Base-by-base conservation (phyloP, 2,888 invertebrate genomes). In the Itoplectis maculator region DNA sequence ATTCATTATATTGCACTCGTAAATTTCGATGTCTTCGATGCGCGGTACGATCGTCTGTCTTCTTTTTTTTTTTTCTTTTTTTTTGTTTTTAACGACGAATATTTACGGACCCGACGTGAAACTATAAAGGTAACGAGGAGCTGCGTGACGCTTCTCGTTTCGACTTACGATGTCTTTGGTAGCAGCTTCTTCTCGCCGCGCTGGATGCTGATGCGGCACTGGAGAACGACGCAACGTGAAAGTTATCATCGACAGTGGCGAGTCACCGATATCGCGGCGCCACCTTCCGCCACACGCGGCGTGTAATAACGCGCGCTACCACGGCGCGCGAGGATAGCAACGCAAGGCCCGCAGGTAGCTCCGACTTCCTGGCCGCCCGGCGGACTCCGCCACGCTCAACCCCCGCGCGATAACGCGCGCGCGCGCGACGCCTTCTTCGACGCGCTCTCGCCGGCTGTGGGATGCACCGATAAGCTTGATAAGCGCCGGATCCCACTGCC, bases 381-480 rank as follows among this genome's bases (percentile, higher is more conserved):
- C 51, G 18, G 29, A 15, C 20, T 45, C 45, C n/a, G 13, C 45
- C 20, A 18, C 18, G 11, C 40, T 63, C 65, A 13, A 6, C 45
- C 59, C 45, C 29, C n/a, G n/a, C n/a, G n/a, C n/a, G 72, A 72
- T 72, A 72, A 72, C 66, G 49, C 45, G 8, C 40, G n/a, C 59
- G 59, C 66, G 49, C 45, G 8, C 40, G n/a, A 65, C 65, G 59
- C 72, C 72, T 59, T 72, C 72, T 45, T 72, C 72, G 47, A 29
- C 47, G 45, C 56, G n/a, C 45, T 56, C 23, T n/a, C 40, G 70
- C 66, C 73, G 35, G 47, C 73, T 68, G 18, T 70, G 45, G 82
- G 83, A 83, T 85, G 83, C 83, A 70, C 82, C 83, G 88, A 88
- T 89, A 88, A 88, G 83, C 81, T 70, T 79, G 86, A 88, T 88